A percentile compares a stretch with the other conserved stretches of the same genome.
phyloP scores from a whole-genome alignment of 2,797 vertebrate species.

The Philypnodon macrostomus region DNA sequence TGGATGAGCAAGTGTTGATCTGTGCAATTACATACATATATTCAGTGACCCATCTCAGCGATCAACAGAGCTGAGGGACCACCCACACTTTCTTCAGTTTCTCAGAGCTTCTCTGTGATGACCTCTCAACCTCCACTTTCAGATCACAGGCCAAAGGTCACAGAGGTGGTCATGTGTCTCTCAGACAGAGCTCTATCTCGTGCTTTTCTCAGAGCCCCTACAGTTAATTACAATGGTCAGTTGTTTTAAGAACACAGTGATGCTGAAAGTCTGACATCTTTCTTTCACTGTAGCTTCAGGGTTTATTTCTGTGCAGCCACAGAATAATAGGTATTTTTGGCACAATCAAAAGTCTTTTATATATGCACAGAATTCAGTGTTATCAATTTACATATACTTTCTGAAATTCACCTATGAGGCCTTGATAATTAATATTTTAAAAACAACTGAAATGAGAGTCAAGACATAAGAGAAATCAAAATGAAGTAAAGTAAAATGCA shows the following conservation, averaged over 20 bases:
- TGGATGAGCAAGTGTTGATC: slow-evolving; percentile 71
- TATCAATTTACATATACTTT: slow-evolving; percentile 47
- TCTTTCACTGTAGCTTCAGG: slow-evolving; percentile 50
- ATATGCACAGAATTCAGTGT: slow-evolving; percentile 47
- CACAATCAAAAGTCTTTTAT: slow-evolving; percentile 67
- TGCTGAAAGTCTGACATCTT: slow-evolving; percentile 37
- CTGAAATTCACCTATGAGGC: slow-evolving; percentile 37
- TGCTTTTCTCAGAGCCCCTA: slow-evolving; percentile 34
- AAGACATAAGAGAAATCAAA: slow-evolving; percentile 49
- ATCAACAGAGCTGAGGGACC: slow-evolving; percentile 52
- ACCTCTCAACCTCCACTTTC: slow-evolving; percentile 59
- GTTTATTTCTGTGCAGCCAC: slow-evolving; percentile 52
- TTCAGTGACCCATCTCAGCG: slow-evolving; percentile 62
- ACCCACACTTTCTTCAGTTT: slow-evolving; percentile 64
- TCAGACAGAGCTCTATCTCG: slow-evolving; percentile 37
- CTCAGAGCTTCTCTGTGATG: slow-evolving; percentile 54
- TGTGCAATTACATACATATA: slow-evolving; percentile 71
- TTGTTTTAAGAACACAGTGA: slow-evolving; percentile 29
- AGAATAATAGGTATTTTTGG: slow-evolving; percentile 71
- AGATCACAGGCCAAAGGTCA: slow-evolving; percentile 45
- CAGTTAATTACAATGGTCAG: slow-evolving; percentile 26
- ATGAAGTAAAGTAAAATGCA: slow-evolving; percentile 61
- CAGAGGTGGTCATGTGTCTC: slow-evolving; percentile 67
- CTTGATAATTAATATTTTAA: slow-evolving; percentile 66
- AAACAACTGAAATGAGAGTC: slow-evolving; percentile 61